Evolutionary conservation across 1,140 invertebrate genomes (phyloP), one percentile per base, ranked within the genome.

Genomic region (Listronotus bonariensis): DNA sequence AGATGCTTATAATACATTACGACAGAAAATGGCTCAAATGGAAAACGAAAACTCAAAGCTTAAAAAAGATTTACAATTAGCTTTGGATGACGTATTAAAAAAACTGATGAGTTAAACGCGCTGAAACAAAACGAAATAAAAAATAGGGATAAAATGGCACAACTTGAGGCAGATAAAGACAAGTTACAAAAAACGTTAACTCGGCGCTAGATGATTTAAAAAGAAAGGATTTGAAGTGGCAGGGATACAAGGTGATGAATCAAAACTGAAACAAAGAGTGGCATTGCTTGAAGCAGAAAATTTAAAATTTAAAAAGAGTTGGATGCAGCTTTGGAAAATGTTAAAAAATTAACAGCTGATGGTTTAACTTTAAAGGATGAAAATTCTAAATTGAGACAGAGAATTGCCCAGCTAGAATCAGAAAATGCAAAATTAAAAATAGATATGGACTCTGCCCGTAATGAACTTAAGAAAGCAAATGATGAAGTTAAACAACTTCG

Each of bases 181-280:
- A 61, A 45, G 45, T 48, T 70, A 31, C 56, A 57, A 34, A 54
- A 67, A 40, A 66, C 4, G 18, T 71, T 14, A 67, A 64, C 40
- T 14, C 14, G 1, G 32, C 58, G 9, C 40, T 69, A 49, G 68
- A 69, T 52, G 32, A 66, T 12, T 54, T 66, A 32, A 57, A 58
- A 68, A 68, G 68, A 26, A 70, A 36, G 69, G 63, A 26, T 65
- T 54, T 20, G 65, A 70, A 49, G 38, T 67, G 15, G 53, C 48
- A 10, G 51, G 15, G n/a, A 20, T 58, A 40, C 54, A 55, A 57
- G 38, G 34, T 3, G 67, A 68, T 38, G 62, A 54, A 26, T 59
- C 51, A 14, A 64, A 66, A 20, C 31, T 67, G 15, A 71, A 69
- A 38, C 59, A 69, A 49, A 51, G 52, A 48, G 32, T 63, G 2